Conservation (phyloP, 2,888 invertebrate genomes). For the Melanchra persicariae region DNA sequence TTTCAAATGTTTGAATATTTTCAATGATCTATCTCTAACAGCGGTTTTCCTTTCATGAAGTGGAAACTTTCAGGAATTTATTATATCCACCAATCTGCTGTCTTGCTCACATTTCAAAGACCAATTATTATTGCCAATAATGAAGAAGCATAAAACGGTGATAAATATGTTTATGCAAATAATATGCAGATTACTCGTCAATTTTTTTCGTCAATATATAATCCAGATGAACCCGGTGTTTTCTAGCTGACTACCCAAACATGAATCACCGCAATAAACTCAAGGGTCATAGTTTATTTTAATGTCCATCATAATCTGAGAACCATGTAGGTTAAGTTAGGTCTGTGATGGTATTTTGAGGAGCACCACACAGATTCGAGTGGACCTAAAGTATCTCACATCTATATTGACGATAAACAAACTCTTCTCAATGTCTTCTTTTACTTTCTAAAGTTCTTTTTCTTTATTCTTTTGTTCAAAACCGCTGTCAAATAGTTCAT, state of each 20-base stretch:
- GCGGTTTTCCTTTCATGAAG: neutral
- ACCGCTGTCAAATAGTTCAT: neutral
- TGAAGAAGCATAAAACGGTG: neutral
- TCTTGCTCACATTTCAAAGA: neutral
- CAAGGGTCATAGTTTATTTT: too few relatives aligned
- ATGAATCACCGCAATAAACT: too few relatives aligned
- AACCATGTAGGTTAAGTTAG: too few relatives aligned
- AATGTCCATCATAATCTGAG: too few relatives aligned
- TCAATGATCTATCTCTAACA: conserved; percentile 13
- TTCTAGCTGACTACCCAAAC: too few relatives aligned
- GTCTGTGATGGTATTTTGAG: too few relatives aligned
- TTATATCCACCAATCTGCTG: neutral
- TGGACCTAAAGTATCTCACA: neutral
- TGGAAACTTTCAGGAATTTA: neutral
- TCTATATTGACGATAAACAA: neutral
- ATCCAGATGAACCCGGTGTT: too few relatives aligned
- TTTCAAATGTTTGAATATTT: conserved; percentile 1
- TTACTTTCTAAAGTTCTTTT: neutral
- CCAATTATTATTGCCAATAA: too few relatives aligned
- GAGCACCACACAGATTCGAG: too few relatives aligned
- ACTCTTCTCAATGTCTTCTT: rapidly evolving
- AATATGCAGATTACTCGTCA: too few relatives aligned
- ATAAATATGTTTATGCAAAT: too few relatives aligned
- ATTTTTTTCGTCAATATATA: too few relatives aligned
- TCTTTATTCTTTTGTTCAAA: conserved; percentile 2